Conservation (phyloP, 2,797 vertebrate species). For the Enteromius trimaculatus region DNA sequence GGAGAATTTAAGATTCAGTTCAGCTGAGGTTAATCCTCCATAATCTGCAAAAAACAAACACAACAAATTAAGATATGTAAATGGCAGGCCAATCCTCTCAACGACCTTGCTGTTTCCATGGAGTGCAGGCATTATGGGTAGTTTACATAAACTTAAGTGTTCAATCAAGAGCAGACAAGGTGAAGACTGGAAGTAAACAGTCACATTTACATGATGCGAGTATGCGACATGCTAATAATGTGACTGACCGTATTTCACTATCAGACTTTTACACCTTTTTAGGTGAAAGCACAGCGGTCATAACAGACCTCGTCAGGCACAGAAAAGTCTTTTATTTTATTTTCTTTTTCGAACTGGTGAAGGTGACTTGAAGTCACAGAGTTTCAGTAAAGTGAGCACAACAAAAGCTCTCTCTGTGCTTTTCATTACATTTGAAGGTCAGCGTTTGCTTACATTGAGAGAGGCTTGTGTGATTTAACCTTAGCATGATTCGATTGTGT, state of each 20-base stretch:
- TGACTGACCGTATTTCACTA: not conserved
- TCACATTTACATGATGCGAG: not conserved
- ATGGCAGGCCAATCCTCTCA: constrained; percentile 29
- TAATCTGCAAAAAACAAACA: constrained; percentile 58
- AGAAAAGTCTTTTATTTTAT: not conserved
- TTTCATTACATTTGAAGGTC: constrained; percentile 53
- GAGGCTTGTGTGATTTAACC: constrained; percentile 3
- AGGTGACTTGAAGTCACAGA: constrained; percentile 50
- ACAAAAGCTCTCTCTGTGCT: constrained; percentile 33
- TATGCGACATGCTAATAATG: not conserved
- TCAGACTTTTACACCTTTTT: constrained; percentile 6
- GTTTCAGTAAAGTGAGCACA: constrained; percentile 19
- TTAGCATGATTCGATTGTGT: not conserved
- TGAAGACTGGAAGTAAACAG: not conserved
- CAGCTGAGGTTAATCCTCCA: constrained; percentile 49
- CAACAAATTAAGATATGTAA: constrained; percentile 54
- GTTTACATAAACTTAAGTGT: constrained; percentile 13
- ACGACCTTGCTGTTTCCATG: constrained; percentile 42
- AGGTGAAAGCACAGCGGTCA: not conserved
- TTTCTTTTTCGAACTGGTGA: not conserved
- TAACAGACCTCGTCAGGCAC: constrained; percentile 39
- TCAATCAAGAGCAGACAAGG: not conserved
- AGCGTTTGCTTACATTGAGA: constrained; percentile 13
- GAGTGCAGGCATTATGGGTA: constrained; percentile 33
- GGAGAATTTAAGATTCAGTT: constrained; percentile 42